Base-by-base conservation (phyloP, 2,888 invertebrate genomes). In the Lithosia quadra region DNA sequence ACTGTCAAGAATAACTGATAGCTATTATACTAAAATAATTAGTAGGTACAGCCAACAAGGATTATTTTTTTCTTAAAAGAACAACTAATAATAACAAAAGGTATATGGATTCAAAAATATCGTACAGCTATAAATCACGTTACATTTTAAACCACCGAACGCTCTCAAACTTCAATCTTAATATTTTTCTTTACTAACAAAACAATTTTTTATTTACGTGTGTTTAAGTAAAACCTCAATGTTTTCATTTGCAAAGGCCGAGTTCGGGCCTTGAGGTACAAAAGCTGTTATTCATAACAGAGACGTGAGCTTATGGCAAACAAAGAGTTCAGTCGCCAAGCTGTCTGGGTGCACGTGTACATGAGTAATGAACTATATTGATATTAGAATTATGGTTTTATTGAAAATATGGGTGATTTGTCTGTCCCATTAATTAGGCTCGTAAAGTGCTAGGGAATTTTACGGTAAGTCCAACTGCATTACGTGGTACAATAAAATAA, bases 161-260 rank as follows among this genome's bases (percentile, higher is more conserved):
- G 13, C 36, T 68, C 36, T 36, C 67, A 70, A 63, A 62, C 39
- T 43, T 21, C 56, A 21, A 22, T 55, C 18, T 22, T 8, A 8
- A 55, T 22, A 24, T 53, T 63, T 55, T 34, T 55, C 55, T 34
- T 21, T 22, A 36, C 58, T 58, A 33, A 58, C 58, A 58, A 60
- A 60, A 60, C 60, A 60, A 21, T 60, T 58, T 22, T 58, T 58
- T 57, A 57, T 57, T 55, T 34, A 63, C 24, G 34, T 15, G 18
- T 55, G 61, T 70, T 75, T 74, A 74, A 72, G 75, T 67, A 72
- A 62, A 67, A 53, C 39, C 58, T 59, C 64, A 61, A 63, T 70
- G 67, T 66, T 73, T 76, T 69, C 70, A 88, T 88, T 87, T 81
- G 85, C 87, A 84, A 89, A 89, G 86, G 84, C 75, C 84, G 69